Conservation (phyloP, 92 coral and sea anemone species). For the Pocillopora grandis region DNA sequence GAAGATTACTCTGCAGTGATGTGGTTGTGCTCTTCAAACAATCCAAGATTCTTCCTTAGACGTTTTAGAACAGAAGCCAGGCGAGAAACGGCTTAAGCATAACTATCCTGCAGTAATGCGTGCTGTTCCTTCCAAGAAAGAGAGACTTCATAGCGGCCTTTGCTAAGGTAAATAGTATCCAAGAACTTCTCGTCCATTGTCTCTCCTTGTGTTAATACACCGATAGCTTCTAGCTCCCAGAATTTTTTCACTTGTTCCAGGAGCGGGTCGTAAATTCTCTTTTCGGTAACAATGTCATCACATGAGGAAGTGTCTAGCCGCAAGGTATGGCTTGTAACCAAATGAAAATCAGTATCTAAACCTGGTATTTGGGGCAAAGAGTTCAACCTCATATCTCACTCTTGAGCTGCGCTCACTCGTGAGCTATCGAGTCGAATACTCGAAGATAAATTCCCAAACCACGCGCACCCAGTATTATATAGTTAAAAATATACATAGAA, state of each 20-base stretch:
- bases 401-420: too few species aligned
- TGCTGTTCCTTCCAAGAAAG: slow-evolving; percentile 58
- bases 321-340: background rate
- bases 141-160: slow-evolving; percentile 54
- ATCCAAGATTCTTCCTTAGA: too few species aligned
- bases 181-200: slow-evolving; percentile 16
- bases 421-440: too few species aligned
- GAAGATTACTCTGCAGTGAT: too few species aligned
- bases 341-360: too few species aligned
- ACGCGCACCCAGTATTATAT: too few species aligned
- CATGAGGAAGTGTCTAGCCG: slow-evolving; percentile 28
- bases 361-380: slow-evolving; percentile 15
- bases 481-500: too few species aligned
- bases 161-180: slow-evolving; percentile 31
- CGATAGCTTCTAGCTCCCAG: slow-evolving; percentile 62
- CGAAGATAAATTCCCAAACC: too few species aligned
- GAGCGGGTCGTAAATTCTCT: background rate
- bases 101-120: background rate
- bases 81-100: too few species aligned
- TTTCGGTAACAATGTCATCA: background rate
- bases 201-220: slow-evolving; percentile 13
- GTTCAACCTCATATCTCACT: too few species aligned
- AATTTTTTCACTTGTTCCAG: slow-evolving; percentile 11
- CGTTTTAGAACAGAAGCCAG: too few species aligned
- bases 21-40: too few species aligned